Evolutionary conservation across 2,113 vertebrate species (phyloP).

Genomic region (Dinomys branickii): DNA sequence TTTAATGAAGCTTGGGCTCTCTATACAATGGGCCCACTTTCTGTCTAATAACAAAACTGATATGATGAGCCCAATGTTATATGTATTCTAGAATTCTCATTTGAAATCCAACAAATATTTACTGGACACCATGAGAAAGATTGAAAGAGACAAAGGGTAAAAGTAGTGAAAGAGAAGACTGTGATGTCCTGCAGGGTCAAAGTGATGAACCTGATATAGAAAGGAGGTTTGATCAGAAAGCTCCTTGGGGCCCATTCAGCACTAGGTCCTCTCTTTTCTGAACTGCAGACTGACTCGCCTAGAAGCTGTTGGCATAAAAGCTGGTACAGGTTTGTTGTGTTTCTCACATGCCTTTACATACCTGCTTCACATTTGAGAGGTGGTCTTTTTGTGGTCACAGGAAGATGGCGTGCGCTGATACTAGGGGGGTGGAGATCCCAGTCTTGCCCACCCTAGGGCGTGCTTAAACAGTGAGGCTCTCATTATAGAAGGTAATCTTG

Average conservation of each 20-base stretch:
- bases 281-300: neutral
- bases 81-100: neutral
- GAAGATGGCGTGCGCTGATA: neutral
- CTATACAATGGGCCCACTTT: rapidly evolving
- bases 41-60: neutral
- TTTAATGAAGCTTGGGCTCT: neutral
- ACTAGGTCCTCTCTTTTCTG: neutral
- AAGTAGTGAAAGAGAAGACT: neutral
- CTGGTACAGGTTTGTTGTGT: neutral
- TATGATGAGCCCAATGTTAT: neutral
- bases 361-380: neutral
- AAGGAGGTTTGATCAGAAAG: neutral
- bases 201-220: neutral
- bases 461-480: neutral
- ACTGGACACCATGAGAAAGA: neutral
- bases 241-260: neutral
- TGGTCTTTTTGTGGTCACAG: neutral
- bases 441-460: neutral
- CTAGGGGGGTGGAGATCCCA: neutral
- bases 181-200: neutral
- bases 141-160: neutral
- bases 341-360: neutral
- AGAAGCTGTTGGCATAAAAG: neutral
- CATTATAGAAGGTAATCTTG: neutral
- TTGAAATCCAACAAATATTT: conserved; percentile 2